Evolutionary conservation across 37 sponge, comb jelly and placozoan species (phyloP), one percentile per base, ranked within the genome.

Genomic region (Agelas oroides): DNA sequence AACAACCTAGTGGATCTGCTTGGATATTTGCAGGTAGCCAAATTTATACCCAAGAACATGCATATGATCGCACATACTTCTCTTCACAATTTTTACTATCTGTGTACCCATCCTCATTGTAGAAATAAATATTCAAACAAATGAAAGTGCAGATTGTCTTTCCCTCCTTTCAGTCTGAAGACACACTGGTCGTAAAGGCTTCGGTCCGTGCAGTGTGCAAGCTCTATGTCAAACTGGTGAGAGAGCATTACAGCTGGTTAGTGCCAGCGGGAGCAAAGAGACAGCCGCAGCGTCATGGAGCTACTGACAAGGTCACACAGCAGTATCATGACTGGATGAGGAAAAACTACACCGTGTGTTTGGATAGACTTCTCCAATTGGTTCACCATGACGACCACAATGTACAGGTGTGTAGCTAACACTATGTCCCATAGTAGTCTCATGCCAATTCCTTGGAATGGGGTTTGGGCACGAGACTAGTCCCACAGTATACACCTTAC

Each of bases 1-100:
- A 92, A 92, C 57, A 39, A 66, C 36, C 32, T 92, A n/a, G 70
- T 87, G 12, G 92, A 92, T 18, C 39, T 92, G 34, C 25, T 87
- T 24, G 71, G 83, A 21, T 78, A 84, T 28, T 76, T 92, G 27
- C 53, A 79, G 60, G 92, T 92, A 18, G 20, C 46, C 8, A 8
- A 3, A 46, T 46, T n/a, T n/a, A n/a, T n/a, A n/a, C n/a, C n/a
- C n/a, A n/a, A n/a, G n/a, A 19, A 18, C 58, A 56, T 56, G 17
- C 18, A 15, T 56, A 56, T 56, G 17, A 40, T 20, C 12, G 52
- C 1, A 27, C 46, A 39, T 23, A 62, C 39, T 13, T 77, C 63
- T 2, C 73, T 17, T 18, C 13, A 53, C 21, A 72, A 52, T 18
- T 36, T 78, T 24, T n/a, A 20, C 54, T 38, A 17, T n/a, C n/a